Base-by-base conservation (phyloP, 2,797 vertebrate species). In the Champsocephalus esox region DNA sequence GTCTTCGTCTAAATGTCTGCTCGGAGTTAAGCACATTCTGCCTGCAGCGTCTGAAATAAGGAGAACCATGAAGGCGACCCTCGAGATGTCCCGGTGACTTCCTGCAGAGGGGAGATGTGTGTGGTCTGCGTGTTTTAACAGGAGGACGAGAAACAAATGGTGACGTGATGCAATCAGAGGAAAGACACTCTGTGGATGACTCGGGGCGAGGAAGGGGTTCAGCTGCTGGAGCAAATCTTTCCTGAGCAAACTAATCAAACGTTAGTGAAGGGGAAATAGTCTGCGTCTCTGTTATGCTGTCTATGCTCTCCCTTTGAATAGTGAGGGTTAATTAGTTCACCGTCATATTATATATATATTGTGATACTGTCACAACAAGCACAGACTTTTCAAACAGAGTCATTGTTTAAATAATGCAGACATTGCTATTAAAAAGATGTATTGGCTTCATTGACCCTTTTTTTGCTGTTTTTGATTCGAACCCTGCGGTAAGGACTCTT, bases 121-220 rank as follows among this genome's bases (percentile, higher is more conserved):
- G 82, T 73, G 79, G 60, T 67, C 79, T 54, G 59, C 21, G 48
- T 84, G 54, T 65, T 67, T 79, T 56, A 67, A 80, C 38, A 14
- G 54, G 71, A 34, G 48, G 68, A 14, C 5, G 58, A 16, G 34
- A 43, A 59, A 66, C 77, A 87, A 77, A 78, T 75, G 77, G 79
- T 32, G n/a, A 13, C 32, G 67, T 13, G 72, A 28, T 38, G 0
- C 28, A 38, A 38, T 38, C 34, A 38, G 34, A 38, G 34, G 84
- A 56, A 46, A 28, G 63, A n/a, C 6, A 3, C 3, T 58, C 14
- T 12, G 14, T n/a, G 43, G 52, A 69, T 0, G 43, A 3, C 9
- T 46, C 34, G 10, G 12, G 9, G 19, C 9, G 60, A 12, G 0
- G 28, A 63, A 9, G 7, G 50, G 12, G 1, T n/a, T 45, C 60